Conservation (phyloP, 2,113 vertebrate genomes). For the Cheirogaleus medius region DNA sequence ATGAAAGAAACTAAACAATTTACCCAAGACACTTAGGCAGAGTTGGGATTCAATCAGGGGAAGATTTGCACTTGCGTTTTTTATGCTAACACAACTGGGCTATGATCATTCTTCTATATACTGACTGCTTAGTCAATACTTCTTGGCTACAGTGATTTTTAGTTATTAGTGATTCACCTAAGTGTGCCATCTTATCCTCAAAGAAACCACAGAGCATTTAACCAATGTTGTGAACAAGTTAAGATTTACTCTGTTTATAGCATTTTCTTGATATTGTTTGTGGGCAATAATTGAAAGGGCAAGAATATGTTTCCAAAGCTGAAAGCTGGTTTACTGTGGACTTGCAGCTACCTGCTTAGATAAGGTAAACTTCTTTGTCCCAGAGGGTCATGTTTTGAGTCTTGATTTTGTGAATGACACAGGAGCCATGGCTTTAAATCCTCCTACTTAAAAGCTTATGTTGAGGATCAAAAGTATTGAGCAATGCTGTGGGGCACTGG, state of each 20-base stretch:
- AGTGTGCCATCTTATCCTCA: neutral
- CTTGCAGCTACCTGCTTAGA: neutral
- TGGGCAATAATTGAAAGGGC: neutral
- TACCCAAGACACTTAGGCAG: neutral
- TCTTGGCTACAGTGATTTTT: neutral
- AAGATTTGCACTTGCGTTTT: neutral
- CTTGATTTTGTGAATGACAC: constrained; percentile 36
- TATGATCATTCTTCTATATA: neutral
- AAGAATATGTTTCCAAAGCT: neutral
- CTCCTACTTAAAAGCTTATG: constrained; percentile 23
- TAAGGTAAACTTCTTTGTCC: neutral
- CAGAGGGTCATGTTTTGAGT: neutral
- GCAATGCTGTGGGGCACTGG: neutral
- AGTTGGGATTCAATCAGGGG: neutral
- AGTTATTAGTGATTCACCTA: neutral
- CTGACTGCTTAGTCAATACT: neutral
- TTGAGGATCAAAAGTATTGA: neutral
- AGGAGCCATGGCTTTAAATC: neutral
- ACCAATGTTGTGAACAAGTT: neutral
- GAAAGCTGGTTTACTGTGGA: neutral
- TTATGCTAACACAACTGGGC: neutral
- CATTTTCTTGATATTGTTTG: neutral
- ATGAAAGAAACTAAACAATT: neutral
- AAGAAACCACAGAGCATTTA: neutral
- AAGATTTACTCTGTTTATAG: neutral